Percentiles rank a stretch among this genome's conserved stretches.
These are phyloP conservation scores for Pluvianellus socialis DNA, from an alignment of 2,113 vertebrate species.

Conservation along the genomic window DNA sequence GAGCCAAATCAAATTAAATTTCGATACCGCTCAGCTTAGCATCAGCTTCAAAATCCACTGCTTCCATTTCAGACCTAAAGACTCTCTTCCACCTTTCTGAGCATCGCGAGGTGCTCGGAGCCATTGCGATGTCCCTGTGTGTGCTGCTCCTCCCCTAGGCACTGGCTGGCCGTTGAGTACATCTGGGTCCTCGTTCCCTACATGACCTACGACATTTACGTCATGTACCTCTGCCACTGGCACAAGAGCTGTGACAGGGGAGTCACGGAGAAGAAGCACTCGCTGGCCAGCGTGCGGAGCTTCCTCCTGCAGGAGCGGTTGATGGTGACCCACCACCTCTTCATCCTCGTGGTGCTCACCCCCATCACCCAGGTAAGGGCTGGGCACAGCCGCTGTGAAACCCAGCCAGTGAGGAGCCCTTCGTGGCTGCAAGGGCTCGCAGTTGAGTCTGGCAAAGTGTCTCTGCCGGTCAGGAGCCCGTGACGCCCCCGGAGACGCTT, in stretches of 20 bases:
- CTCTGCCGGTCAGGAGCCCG: not conserved
- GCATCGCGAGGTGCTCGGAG: fast-evolving
- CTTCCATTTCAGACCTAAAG: not conserved
- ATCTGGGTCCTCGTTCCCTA: constrained; percentile 91
- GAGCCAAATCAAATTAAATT: not conserved
- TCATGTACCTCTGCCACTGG: constrained; percentile 97
- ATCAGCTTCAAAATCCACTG: not conserved
- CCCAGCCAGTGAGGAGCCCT: not conserved
- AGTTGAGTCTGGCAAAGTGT: not conserved
- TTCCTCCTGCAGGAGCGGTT: constrained; percentile 89
- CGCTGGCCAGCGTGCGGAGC: constrained; percentile 75
- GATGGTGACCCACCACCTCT: constrained; percentile 91
- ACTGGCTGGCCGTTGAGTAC: constrained; percentile 92
- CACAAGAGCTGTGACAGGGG: constrained; percentile 83
- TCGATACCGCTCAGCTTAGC: not conserved
- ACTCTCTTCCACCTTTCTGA: not conserved
- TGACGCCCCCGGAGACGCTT: not conserved
- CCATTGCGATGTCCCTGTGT: fast-evolving
- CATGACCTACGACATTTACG: constrained; percentile 93
- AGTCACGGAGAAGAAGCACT: constrained; percentile 74
- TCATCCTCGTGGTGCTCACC: constrained; percentile 88
- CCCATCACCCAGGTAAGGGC: constrained; percentile 88
- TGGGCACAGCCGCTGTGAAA: not conserved
- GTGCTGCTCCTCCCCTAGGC: constrained; percentile 74
- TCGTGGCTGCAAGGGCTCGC: not conserved